Base-by-base conservation (phyloP, 1,140 invertebrate genomes). In the Nasonia vitripennis region DNA sequence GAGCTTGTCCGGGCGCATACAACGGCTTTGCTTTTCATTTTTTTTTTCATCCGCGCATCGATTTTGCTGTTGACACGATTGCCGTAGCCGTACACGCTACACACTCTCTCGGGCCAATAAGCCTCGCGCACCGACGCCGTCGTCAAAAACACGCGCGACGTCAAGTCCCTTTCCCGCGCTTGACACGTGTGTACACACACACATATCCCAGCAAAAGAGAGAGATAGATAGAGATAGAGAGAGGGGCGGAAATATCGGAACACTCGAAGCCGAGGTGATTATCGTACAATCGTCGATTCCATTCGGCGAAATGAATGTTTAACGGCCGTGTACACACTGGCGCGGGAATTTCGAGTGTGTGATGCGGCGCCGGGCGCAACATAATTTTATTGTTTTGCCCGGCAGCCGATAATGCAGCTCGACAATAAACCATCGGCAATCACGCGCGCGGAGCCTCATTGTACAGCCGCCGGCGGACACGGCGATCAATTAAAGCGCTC, bases 11-110 rank as follows among this genome's bases (percentile, higher is more conserved):
- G 67, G 11, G 4, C 51, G 17, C 51, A 55, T 0, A 55, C 51
- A 17, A 20, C 20, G 14, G 20, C 55, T 34, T 88, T 87, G 87
- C 89, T 90, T 62, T n/a, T 62, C n/a, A 6, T 62, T 90, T 90
- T 89, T 88, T 37, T 37, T 37, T 37, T 37, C 34, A 37, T 37
- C 78, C 78, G 41, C 82, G 81, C 88, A 89, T 90, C 86, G 88
- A 89, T 90, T 90, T 89, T 88, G 41, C 87, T 85, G 87, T 90
- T 89, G 88, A 90, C 89, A 89, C 87, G 87, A 87, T 86, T 83
- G 83, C 75, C 71, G 68, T 71, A 71, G 55, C 20, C n/a, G 55
- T 37, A 37, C 17, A 62, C 4, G 14, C 5, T 62, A 17, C 20
- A 62, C 55, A 79, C 85, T 83, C 88, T 85, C 88, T 87, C 85